Conservation (phyloP, 2,888 invertebrate species). For the Acleris cristana region DNA sequence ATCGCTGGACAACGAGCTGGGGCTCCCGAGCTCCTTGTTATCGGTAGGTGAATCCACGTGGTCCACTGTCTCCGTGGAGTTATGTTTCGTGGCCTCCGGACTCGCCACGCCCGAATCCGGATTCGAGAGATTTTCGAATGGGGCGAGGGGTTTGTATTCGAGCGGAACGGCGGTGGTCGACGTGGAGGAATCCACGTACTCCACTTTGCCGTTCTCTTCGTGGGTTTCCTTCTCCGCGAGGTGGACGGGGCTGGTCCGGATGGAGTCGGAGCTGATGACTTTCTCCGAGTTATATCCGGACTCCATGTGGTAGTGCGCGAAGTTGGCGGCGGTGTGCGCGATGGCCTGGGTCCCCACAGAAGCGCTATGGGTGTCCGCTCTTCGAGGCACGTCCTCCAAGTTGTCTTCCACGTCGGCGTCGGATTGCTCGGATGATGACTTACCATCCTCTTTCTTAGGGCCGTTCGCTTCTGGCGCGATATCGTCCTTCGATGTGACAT, state of each 20-base stretch:
- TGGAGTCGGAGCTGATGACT: constrained; percentile 75
- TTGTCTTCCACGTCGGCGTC: constrained; percentile 94
- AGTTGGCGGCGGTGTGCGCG: constrained; percentile 75
- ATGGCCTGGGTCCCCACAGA: constrained; percentile 61
- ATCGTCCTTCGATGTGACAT: constrained; percentile 66
- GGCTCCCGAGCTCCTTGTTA: constrained; percentile 74
- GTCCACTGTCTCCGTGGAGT: constrained; percentile 79
- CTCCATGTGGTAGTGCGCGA: constrained; percentile 83
- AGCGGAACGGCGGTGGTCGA: constrained; percentile 64
- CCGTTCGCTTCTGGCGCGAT: constrained; percentile 59
- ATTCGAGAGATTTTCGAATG: constrained; percentile 72
- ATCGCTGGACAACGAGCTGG: constrained; percentile 81
- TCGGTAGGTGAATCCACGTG: constrained; percentile 76
- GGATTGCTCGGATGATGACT: constrained; percentile 87
- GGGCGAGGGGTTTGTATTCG: constrained; percentile 72
- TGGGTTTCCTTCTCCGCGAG: constrained; percentile 82
- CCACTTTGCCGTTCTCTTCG: constrained; percentile 82
- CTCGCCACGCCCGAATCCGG: constrained; percentile 83
- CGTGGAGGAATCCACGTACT: constrained; percentile 73
- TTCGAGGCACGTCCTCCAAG: constrained; percentile 81
- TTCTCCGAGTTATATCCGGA: constrained; percentile 87
- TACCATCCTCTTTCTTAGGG: constrained; percentile 71
- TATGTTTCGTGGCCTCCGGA: constrained; percentile 83
- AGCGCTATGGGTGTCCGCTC: constrained; percentile 56
- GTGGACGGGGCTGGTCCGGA: constrained; percentile 75